Percentiles rank a stretch among this genome's conserved stretches.
Evolutionary conservation across 2,113 vertebrate species (phyloP).

Genomic region (Cyprinodon brontotheroides): DNA sequence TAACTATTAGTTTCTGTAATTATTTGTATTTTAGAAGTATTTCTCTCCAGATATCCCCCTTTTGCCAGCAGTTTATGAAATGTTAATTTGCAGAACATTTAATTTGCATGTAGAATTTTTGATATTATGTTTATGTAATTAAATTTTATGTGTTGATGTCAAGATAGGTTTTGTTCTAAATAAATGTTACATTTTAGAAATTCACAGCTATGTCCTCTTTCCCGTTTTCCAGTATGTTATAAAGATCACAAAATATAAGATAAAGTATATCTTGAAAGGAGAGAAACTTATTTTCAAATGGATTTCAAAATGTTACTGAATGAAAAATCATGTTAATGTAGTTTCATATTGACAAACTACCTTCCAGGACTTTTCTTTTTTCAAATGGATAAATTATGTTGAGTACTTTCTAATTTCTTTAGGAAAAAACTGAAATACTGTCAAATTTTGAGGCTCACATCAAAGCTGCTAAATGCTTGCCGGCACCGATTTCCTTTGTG

Average conservation of each 20-base stretch:
- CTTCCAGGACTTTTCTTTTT: not conserved
- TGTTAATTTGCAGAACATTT: too few relatives aligned
- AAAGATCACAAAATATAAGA: not conserved
- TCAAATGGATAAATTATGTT: not conserved
- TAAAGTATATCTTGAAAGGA: not conserved
- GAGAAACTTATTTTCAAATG: not conserved
- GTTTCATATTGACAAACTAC: not conserved
- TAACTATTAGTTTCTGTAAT: too few relatives aligned
- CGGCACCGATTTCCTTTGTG: conserved; percentile 37
- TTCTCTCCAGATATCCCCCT: too few relatives aligned
- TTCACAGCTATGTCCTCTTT: not conserved
- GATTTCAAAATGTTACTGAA: not conserved
- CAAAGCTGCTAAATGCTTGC: conserved; percentile 30
- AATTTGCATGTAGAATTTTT: too few relatives aligned
- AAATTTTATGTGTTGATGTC: too few relatives aligned
- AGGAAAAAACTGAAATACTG: not conserved
- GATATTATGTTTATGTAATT: too few relatives aligned
- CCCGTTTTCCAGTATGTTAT: not conserved
- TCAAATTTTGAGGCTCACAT: conserved; percentile 39
- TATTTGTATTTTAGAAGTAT: too few relatives aligned
- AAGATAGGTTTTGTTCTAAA: too few relatives aligned
- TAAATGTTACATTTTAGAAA: not conserved
- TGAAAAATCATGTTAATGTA: not conserved
- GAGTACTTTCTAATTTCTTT: not conserved
- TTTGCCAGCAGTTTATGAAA: too few relatives aligned